These are phyloP conservation scores for Watersipora subatra DNA, from an alignment of 1,140 invertebrate species.

Conservation along the genomic window DNA sequence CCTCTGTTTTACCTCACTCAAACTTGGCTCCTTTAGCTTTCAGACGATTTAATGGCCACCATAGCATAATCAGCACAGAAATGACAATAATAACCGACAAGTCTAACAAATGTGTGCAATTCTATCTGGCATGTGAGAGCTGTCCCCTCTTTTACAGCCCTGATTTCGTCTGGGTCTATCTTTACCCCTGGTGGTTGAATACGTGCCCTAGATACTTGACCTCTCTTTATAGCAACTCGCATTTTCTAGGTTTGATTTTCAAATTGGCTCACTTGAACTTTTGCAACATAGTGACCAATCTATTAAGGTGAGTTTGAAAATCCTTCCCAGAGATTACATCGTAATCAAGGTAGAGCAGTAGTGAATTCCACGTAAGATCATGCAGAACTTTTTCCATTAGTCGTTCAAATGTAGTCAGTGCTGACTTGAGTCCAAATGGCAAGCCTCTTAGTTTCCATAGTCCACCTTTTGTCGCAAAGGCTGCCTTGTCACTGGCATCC, in stretches of 20 bases:
- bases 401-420: conserved; percentile 16
- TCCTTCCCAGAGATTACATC: background rate
- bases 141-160: conserved; percentile 8
- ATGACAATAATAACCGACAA: conserved; percentile 9
- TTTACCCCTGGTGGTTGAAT: conserved; percentile 8
- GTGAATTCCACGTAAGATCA: conserved; percentile 10
- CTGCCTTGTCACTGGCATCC: no score
- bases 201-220: conserved; percentile 13
- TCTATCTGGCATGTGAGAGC: conserved; percentile 10
- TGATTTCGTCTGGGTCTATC: conserved; percentile 11
- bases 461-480: no score
- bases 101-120: conserved; percentile 11
- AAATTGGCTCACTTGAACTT: conserved; percentile 8
- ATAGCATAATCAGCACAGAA: conserved; percentile 12
- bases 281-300: conserved; percentile 5
- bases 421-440: no score
- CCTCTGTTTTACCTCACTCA: conserved; percentile 1
- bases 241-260: conserved; percentile 11
- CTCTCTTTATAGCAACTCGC: conserved; percentile 10
- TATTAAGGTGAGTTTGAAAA: conserved; percentile 3
- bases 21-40: conserved; percentile 5
- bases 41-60: conserved; percentile 9
- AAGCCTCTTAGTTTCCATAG: no score
- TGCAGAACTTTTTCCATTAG: conserved; percentile 16
- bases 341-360: conserved; percentile 12